Evolutionary conservation across 2,113 vertebrate genomes (phyloP), one percentile per base, ranked within the genome.

Genomic region (Seriola rivoliana): DNA sequence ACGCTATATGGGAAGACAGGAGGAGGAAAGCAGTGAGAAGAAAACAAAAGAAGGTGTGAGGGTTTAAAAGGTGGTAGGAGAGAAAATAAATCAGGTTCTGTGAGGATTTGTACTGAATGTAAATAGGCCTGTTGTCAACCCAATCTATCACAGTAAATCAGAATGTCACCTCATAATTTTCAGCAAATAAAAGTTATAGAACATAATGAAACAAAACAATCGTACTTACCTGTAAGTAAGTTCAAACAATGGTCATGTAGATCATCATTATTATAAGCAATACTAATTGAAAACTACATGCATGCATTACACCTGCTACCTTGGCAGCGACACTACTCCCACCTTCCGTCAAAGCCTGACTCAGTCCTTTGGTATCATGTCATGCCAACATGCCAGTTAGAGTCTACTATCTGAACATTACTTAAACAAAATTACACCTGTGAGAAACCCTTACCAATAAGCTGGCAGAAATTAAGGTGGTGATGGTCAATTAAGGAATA

Each of bases 1-100:
- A 81, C 36, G 42, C 34, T 64, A 58, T 54, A 42, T 2, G 32
- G 67, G 77, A 64, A 76, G 52, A 76, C 54, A 29, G 32, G 66
- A 57, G 78, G 71, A 79, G 66, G 70, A 74, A 72, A 69, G 42
- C 21, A 10, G 8, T n/a, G 52, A 63, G 62, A 55, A 19, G 14
- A 21, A 69, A 77, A 57, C 38, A 65, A 79, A 55, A 59, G 9
- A 32, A 59, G 32, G 42, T 34, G 55, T 34, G 54, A 78, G 54
- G 2, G 67, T 52, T 46, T 81, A 68, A 72, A 64, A 68, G 46
- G 42, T 62, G 80, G 13, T 52, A n/a, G 64, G 54, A 36, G 25
- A 73, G 55, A 63, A 21, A 32, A 14, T 12, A 57, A 54, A 63
- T 36, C 32, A 12, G 21, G 38, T 23, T n/a, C 21, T 2, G 34